A percentile compares a stretch with the other conserved stretches of the same genome.
phyloP scores from a whole-genome alignment of 2,113 vertebrate species.

The Notothenia coriiceps region DNA sequence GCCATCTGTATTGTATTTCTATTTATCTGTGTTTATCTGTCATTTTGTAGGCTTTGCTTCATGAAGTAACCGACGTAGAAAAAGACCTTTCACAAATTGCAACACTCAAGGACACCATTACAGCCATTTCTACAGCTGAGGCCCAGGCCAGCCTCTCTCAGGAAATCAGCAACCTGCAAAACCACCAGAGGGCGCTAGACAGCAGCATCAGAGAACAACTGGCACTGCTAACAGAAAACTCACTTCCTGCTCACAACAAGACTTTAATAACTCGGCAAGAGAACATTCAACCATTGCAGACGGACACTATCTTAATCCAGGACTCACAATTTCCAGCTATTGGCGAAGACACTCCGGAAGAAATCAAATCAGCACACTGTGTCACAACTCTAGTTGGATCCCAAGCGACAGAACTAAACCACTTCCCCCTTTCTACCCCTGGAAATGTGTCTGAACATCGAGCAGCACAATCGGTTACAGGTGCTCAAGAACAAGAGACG shows the following conservation, averaged over 20 bases:
- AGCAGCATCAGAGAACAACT: constrained; percentile 27
- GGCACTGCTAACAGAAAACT: background rate
- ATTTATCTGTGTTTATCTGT: background rate
- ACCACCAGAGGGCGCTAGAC: constrained; percentile 60
- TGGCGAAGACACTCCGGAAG: background rate
- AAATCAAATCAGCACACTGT: background rate
- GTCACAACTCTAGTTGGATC: constrained; percentile 1
- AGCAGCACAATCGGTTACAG: background rate
- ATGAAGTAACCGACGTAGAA: constrained; percentile 37
- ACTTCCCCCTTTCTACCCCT: background rate
- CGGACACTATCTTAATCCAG: background rate
- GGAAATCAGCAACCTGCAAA: constrained; percentile 37
- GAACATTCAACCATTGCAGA: background rate
- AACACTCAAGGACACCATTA: constrained; percentile 26
- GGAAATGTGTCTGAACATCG: background rate
- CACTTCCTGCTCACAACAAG: background rate
- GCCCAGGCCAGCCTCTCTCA: constrained; percentile 40
- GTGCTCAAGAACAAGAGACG: constrained; percentile 2
- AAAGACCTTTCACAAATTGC: constrained; percentile 39
- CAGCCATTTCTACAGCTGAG: constrained; percentile 17
- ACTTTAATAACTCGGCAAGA: background rate
- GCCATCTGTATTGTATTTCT: background rate
- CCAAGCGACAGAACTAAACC: background rate
- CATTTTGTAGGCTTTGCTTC: constrained; percentile 38
- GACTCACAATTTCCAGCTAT: background rate